Percentiles rank a stretch among this genome's conserved stretches.
Conservation (phyloP, 1,140 invertebrate species). For the Episyrphus balteatus region DNA sequence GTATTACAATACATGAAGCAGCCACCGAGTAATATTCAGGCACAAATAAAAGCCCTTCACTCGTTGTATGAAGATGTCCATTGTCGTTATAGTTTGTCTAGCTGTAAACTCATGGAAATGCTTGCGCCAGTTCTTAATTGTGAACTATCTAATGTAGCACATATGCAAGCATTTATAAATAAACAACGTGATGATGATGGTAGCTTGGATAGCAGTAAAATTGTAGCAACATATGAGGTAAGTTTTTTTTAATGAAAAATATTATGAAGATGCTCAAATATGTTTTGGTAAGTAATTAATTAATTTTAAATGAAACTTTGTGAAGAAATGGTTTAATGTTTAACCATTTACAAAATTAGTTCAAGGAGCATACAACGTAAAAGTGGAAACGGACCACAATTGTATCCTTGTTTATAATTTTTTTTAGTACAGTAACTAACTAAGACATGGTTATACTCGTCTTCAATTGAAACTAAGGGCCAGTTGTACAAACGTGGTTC, state of each 20-base stretch:
- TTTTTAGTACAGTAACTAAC: too few species aligned
- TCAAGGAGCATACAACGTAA: not conserved
- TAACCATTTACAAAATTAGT: not conserved
- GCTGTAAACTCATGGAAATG: slow-evolving; percentile 64
- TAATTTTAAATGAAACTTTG: not conserved
- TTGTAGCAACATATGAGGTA: slow-evolving; percentile 67
- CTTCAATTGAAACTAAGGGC: too few species aligned
- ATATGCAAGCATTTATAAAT: slow-evolving; percentile 69
- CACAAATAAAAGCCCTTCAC: slow-evolving; percentile 29
- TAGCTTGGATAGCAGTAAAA: slow-evolving; percentile 49
- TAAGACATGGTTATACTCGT: too few species aligned
- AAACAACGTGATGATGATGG: slow-evolving; percentile 49
- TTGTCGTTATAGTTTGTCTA: slow-evolving; percentile 73
- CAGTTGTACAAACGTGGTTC: too few species aligned
- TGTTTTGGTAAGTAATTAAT: not conserved
- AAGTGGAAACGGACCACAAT: not conserved
- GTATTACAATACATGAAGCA: slow-evolving; percentile 24
- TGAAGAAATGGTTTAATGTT: not conserved
- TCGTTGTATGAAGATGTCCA: slow-evolving; percentile 63
- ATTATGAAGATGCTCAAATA: not conserved
- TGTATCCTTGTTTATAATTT: slow-evolving; percentile 7
- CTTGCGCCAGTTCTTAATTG: slow-evolving; percentile 61
- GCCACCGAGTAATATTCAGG: slow-evolving; percentile 15
- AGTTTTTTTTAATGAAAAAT: slow-evolving; percentile 4
- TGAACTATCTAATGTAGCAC: slow-evolving; percentile 64